Percentiles rank a stretch among this genome's conserved stretches.
phyloP scores from a whole-genome alignment of 1,140 invertebrate species.

The Helicorthomorpha holstii region DNA sequence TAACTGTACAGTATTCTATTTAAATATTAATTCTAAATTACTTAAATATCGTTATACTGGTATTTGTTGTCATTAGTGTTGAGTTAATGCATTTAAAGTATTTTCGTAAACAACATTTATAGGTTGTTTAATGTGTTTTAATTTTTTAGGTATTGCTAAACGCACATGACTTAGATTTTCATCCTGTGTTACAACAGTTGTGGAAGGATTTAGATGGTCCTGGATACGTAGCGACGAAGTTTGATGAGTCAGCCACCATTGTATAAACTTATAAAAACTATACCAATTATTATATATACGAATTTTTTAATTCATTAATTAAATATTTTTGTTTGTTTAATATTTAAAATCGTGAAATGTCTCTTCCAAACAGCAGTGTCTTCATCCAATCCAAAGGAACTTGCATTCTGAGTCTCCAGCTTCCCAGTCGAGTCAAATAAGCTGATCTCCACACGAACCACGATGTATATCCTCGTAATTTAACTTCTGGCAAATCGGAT shows the following conservation, averaged over 20 bases:
- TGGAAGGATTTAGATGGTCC: slow-evolving; percentile 31
- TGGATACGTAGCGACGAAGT: neutral
- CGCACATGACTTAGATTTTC: neutral
- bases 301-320: slow-evolving; percentile 35
- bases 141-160: neutral
- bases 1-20: too few relatives aligned
- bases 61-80: too few relatives aligned
- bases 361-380: slow-evolving; percentile 26
- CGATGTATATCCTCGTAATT: slow-evolving; percentile 25
- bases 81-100: too few relatives aligned
- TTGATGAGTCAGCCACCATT: too few relatives aligned
- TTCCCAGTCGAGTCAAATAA: slow-evolving; percentile 26
- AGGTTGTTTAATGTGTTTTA: slow-evolving; percentile 1
- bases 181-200: slow-evolving; percentile 10
- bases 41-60: too few relatives aligned
- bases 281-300: too few relatives aligned
- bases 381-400: slow-evolving; percentile 29
- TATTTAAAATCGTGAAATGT: slow-evolving; percentile 17
- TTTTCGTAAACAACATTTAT: too few relatives aligned
- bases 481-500: slow-evolving; percentile 24
- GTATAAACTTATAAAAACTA: too few relatives aligned
- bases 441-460: slow-evolving; percentile 30
- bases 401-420: slow-evolving; percentile 25
- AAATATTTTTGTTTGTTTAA: slow-evolving; percentile 29
- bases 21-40: too few relatives aligned